A percentile compares a stretch with the other conserved stretches of the same genome.
Conservation (phyloP, 2,797 vertebrate genomes). For the Acanthurus leucopareius region DNA sequence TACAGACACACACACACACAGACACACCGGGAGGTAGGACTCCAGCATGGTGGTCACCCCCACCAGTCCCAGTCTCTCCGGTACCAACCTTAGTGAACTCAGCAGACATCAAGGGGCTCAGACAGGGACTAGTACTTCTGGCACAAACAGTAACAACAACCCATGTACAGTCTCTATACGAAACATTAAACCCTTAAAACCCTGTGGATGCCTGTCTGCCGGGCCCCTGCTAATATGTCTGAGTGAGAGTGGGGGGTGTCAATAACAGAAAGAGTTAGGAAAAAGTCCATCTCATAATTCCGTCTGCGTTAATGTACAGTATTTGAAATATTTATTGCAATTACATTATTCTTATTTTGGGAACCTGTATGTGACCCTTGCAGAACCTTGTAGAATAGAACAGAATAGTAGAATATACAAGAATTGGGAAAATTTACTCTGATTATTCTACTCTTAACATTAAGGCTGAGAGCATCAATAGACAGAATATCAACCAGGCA, state of each 20-base stretch:
- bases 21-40: constrained; percentile 76
- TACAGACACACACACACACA: constrained; percentile 51
- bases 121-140: constrained; percentile 62
- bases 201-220: constrained; percentile 44
- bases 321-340: background rate
- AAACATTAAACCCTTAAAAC: constrained; percentile 54
- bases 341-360: background rate
- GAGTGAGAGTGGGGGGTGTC: constrained; percentile 41
- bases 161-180: constrained; percentile 32
- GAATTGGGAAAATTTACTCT: background rate
- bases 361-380: background rate
- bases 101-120: constrained; percentile 71
- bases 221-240: constrained; percentile 51
- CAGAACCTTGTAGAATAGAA: too few relatives aligned
- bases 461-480: background rate
- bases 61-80: constrained; percentile 56
- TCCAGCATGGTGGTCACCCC: constrained; percentile 80
- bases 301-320: constrained; percentile 2
- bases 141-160: constrained; percentile 63
- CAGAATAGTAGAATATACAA: background rate
- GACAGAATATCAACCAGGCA: background rate
- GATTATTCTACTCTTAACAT: background rate
- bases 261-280: constrained; percentile 11
- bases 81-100: constrained; percentile 62
- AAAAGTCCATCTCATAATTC: background rate